These are phyloP conservation scores for Gracilinanus agilis DNA, from an alignment of 2,113 vertebrate genomes.

Conservation along the genomic window DNA sequence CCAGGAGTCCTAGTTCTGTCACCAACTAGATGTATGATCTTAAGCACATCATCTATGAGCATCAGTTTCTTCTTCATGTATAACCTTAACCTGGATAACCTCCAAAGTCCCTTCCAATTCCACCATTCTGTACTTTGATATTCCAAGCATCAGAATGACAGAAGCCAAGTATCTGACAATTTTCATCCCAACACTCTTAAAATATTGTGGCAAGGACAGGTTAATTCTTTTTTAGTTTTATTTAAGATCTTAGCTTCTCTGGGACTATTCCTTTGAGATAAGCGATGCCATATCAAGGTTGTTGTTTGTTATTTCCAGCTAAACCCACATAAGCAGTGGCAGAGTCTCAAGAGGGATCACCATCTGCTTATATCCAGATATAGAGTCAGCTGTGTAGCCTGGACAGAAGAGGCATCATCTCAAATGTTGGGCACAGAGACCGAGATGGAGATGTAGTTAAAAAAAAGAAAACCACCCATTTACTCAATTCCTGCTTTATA, in stretches of 20 bases:
- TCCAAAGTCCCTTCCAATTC: too few relatives aligned
- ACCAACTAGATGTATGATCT: not conserved
- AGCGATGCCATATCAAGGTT: not conserved
- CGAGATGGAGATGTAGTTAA: not conserved
- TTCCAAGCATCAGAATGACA: not conserved
- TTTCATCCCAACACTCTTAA: not conserved
- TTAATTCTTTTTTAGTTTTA: not conserved
- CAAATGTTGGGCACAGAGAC: not conserved
- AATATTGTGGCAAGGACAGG: not conserved
- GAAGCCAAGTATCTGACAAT: not conserved
- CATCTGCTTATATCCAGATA: not conserved
- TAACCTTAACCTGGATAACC: too few relatives aligned
- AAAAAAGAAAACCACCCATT: not conserved
- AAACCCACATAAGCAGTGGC: not conserved
- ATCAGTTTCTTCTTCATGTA: too few relatives aligned
- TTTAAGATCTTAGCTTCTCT: not conserved
- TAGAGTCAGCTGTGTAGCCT: not conserved
- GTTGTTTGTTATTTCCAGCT: not conserved
- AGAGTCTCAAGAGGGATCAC: not conserved
- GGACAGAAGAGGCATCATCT: not conserved
- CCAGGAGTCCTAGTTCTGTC: not conserved
- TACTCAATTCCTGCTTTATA: not conserved
- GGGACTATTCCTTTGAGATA: not conserved
- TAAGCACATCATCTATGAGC: too few relatives aligned
- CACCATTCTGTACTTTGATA: not conserved